These are phyloP conservation scores for Ichneumon xanthorius DNA, from an alignment of 2,888 invertebrate species.

Conservation along the genomic window DNA sequence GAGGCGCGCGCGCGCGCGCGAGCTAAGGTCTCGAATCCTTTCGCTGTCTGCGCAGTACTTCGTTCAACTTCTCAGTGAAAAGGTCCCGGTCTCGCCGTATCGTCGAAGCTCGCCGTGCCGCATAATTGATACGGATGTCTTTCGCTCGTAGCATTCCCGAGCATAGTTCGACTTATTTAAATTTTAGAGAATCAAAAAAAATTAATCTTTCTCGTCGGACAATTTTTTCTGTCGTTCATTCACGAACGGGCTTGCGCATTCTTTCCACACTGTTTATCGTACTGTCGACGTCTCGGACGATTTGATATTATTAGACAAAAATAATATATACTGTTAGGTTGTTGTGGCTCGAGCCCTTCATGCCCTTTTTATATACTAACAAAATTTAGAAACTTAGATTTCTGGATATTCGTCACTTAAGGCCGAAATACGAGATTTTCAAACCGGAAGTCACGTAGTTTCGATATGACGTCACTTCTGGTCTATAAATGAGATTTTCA, in stretches of 20 bases:
- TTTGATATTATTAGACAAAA: neutral
- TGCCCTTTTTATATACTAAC: no score
- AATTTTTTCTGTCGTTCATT: neutral
- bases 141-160: slow-evolving; percentile 74
- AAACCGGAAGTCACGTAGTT: no score
- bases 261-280: neutral
- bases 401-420: no score
- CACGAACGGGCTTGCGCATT: neutral
- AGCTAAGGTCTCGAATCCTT: slow-evolving; percentile 52
- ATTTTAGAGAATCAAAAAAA: slow-evolving; percentile 63
- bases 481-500: no score
- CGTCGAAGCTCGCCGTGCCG: slow-evolving; percentile 77
- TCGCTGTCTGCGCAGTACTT: slow-evolving; percentile 80
- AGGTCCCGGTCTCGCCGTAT: slow-evolving; percentile 22
- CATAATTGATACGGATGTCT: slow-evolving; percentile 84
- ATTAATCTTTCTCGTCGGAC: neutral
- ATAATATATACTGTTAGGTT: neutral
- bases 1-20: slow-evolving; percentile 79
- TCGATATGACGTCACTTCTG: no score
- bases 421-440: neutral
- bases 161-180: slow-evolving; percentile 78
- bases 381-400: no score
- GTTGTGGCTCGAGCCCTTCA: neutral
- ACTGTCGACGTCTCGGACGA: no score
- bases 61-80: slow-evolving; percentile 43